Percentiles rank a stretch among this genome's conserved stretches.
Evolutionary conservation across 2,113 vertebrate species (phyloP).

Genomic region (Pluvialis apricaria): DNA sequence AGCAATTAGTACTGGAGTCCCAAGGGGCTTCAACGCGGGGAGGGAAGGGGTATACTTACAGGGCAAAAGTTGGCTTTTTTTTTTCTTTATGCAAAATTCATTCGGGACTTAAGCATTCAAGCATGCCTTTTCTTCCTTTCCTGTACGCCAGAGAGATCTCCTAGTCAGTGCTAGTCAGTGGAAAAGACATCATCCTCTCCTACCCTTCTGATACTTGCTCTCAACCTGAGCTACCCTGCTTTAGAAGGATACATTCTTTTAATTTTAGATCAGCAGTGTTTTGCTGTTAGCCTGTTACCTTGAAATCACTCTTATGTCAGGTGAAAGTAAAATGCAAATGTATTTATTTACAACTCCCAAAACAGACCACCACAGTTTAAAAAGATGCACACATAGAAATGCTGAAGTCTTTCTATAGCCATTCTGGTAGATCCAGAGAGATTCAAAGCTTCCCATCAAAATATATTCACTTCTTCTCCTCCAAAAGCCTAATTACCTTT

Average conservation of each 20-base stretch:
- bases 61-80: not conserved
- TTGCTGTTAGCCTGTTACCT: not conserved
- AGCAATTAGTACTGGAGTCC: not conserved
- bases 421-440: not conserved
- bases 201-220: not conserved
- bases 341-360: not conserved
- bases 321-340: not conserved
- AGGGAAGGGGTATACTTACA: not conserved
- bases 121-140: not conserved
- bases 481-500: constrained; percentile 21
- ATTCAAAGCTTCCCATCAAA: constrained; percentile 24
- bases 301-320: not conserved
- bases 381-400: not conserved
- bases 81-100: constrained; percentile 36
- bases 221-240: not conserved
- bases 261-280: not conserved
- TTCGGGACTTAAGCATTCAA: not conserved
- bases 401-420: not conserved
- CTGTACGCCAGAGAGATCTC: not conserved
- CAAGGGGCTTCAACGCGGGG: not conserved
- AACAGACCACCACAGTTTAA: not conserved
- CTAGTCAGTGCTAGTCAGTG: not conserved
- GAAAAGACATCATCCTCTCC: not conserved
- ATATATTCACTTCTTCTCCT: not conserved
- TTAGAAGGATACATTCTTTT: not conserved